Evolutionary conservation across 2,888 invertebrate species (phyloP), one percentile per base, ranked within the genome.

Genomic region (Polyploca ridens): DNA sequence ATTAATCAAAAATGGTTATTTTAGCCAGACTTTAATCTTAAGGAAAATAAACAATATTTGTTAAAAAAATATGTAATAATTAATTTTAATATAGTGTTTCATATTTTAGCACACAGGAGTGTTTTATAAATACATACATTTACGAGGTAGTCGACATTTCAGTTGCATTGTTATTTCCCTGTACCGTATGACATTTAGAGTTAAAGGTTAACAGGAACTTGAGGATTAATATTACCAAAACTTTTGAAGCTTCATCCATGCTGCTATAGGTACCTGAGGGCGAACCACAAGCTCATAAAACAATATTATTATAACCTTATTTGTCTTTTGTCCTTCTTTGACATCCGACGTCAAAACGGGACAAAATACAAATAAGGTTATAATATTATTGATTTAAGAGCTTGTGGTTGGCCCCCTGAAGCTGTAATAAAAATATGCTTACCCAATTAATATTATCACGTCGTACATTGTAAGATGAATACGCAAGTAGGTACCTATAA

Each of bases 171-270:
- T 67, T 64, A 33, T 19, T 59, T 68, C 60, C 73, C 68, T 61
- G 70, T 73, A 73, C 73, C 66, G 62, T 62, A 54, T 73, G 71
- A 59, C 68, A 73, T 74, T 71, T 69, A 41, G 60, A 46, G 46
- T 60, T 64, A 62, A 64, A 63, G 60, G 63, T 62, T 63, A 63
- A 33, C 41, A 16, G 59, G 10, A 60, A 35, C 14, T 60, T n/a
- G 14, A 13, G n/a, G n/a, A n/a, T 35, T n/a, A 14, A 33, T 58
- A n/a, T 35, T 33, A 13, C 33, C 13, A 58, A 58, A 6, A 38
- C 0, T 38, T 38, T 38, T 38, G 38, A 10, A 38, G 10, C 10
- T 11, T 10, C 7, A 10, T 11, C 38, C 38, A 38, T 38, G 10
- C 14, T 44, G 14, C 44, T 6, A 44, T 14, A 27, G 27, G 27